Evolutionary conservation across 2,797 vertebrate species (phyloP).

Genomic region (Setipinna tenuifilis): DNA sequence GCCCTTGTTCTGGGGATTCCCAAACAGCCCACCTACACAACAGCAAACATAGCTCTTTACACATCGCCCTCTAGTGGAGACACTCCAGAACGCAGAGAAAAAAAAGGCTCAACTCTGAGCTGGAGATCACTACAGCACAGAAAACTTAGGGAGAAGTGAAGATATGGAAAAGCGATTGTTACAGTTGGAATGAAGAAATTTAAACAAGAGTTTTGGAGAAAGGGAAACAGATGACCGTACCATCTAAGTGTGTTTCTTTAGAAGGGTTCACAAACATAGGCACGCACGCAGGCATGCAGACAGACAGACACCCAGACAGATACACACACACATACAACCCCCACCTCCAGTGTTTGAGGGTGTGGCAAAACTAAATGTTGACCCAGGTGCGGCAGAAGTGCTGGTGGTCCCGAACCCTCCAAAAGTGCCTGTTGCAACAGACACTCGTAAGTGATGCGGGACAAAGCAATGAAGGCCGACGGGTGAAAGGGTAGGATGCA

Average conservation of each 20-base stretch:
- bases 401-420: slow-evolving; percentile 90
- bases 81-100: neutral
- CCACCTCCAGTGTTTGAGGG: slow-evolving; percentile 84
- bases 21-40: slow-evolving; percentile 82
- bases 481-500: slow-evolving; percentile 10
- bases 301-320: neutral
- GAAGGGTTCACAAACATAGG: neutral
- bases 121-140: neutral
- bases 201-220: neutral
- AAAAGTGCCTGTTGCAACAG: slow-evolving; percentile 80
- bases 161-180: neutral
- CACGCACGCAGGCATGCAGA: neutral
- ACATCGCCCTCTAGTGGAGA: slow-evolving; percentile 50
- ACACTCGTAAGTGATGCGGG: slow-evolving; percentile 26
- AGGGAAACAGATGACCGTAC: neutral
- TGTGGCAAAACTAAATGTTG: slow-evolving; percentile 88
- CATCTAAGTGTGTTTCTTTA: neutral
- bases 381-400: slow-evolving; percentile 77
- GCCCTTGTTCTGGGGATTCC: slow-evolving; percentile 91
- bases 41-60: slow-evolving; percentile 32
- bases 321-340: neutral
- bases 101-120: neutral
- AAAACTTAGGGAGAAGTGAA: neutral
- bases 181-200: neutral
- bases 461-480: neutral